Base-by-base conservation (phyloP, 2,113 vertebrate species). In the Micromys minutus region DNA sequence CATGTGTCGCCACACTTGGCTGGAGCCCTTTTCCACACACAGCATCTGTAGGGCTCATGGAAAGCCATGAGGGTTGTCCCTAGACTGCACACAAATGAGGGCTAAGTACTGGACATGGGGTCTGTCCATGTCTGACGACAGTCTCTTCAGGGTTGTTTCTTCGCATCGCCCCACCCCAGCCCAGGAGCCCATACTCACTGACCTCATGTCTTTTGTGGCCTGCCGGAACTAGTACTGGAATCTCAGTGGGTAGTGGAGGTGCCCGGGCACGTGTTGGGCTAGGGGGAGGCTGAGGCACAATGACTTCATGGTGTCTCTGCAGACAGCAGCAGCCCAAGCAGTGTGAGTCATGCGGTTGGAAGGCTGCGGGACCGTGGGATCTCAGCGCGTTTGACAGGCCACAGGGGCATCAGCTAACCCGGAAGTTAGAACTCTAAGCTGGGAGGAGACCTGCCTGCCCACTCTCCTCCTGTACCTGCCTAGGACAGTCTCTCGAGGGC, bases 271-370 rank as follows among this genome's bases (percentile, higher is more conserved):
- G 0, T 79, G 94, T 26, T 67, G 8, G 52, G 93, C 1, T 3
- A 90, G 80, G 81, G 81, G 80, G 29, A 5, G 3, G 71, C 71
- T 0, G 4, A 59, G 55, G 59, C 31, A 10, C 39, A 72, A 65
- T 96, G 96, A 97, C 57, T 36, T 94, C 91, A 94, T 21, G 29
- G 29, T 29, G 55, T 24, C 31, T 7, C 10, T 3, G 57, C 36
- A 77, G 26, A 57, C 36, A 77, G 22, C 63, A n/a, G 63, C 76
- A 39, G 34, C 15, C 57, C 59, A 71, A 63, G 75, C 59, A 65
- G 63, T 34, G 19, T 94, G 93, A 96, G 77, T 94, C 95, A 97
- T 0, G 0, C 45, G 29, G 34, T 39, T 39, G 59, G 59, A 69
- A 42, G 8, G 10, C 57, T 17, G 1, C 0, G 5, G 75, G 86